Base-by-base conservation (phyloP, 1,140 invertebrate genomes). In the Bombus picipes region DNA sequence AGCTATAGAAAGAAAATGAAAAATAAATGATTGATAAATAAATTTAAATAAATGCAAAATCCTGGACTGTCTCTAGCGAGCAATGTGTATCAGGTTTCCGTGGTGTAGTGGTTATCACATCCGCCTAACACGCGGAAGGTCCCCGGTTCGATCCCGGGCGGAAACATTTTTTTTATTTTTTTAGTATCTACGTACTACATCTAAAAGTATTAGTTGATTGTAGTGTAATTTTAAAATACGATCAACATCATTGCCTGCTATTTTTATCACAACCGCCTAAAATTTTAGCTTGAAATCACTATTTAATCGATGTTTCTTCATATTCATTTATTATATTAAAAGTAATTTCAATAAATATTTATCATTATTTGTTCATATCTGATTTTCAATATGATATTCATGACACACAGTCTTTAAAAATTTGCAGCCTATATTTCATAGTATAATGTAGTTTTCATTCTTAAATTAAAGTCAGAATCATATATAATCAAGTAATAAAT, bases 21-120 rank as follows among this genome's bases (percentile, higher is more conserved):
- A 41, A 41, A 72, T n/a, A 28, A 39, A 28, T 6, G 3, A 28
- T 71, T 13, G 0, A 28, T 12, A 28, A 25, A 71, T 1, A 28
- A 39, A 28, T 28, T 25, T 73, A 18, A 5, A 28, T 8, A n/a
- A n/a, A 4, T 13, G 28, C 28, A 47, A 5, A 13, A 9, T 41
- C 12, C 12, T 0, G n/a, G 10, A 2, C 5, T 25, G 5, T 22
- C 9, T 22, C n/a, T 25, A 39, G 18, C 0, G 9, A 15, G 3
- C 0, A 2, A 0, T 25, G 25, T 0, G 1, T 0, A 79, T 32
- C 3, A 4, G 6, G 77, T 74, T 74, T 74, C 41, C 72, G 70
- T 72, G 70, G 70, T 72, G 70, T 72, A 72, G 70, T 72, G 70
- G 70, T 72, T 72, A 72, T 72, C 70, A 72, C 70, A 72, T 72